Conservation (phyloP, 2,113 vertebrate species). For the Oxyura jamaicensis region DNA sequence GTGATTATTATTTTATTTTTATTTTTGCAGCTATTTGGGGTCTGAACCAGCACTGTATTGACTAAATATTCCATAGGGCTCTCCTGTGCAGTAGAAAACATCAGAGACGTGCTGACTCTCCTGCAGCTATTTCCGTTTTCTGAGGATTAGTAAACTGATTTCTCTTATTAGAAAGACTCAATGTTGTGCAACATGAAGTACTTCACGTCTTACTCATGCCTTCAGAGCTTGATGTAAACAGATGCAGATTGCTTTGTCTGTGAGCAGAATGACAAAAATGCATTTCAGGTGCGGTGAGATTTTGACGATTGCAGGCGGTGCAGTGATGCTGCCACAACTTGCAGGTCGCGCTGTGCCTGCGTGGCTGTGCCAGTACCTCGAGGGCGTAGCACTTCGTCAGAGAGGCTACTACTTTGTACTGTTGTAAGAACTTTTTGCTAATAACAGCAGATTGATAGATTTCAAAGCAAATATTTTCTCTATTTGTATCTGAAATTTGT, state of each 20-base stretch:
- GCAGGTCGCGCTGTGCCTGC: neutral
- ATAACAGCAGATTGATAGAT: neutral
- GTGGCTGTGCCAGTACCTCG: rapidly evolving
- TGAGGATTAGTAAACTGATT: neutral
- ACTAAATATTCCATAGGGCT: neutral
- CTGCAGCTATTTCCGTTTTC: neutral
- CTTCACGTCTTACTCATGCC: neutral
- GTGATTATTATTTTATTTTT: neutral
- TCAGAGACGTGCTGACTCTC: neutral
- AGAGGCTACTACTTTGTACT: neutral
- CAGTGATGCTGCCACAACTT: neutral
- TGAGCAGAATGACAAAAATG: neutral
- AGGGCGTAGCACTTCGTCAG: neutral
- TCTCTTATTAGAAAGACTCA: neutral
- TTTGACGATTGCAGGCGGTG: neutral
- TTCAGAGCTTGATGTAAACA: neutral
- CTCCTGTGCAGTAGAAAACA: neutral
- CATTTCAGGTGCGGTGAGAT: neutral
- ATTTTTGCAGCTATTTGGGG: neutral
- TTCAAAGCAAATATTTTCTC: neutral
- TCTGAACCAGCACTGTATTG: neutral
- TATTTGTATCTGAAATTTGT: neutral
- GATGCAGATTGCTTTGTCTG: neutral
- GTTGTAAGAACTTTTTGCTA: neutral
- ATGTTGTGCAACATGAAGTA: neutral